These are phyloP conservation scores for Platichthys flesus DNA, from an alignment of 2,113 vertebrate genomes.

Conservation along the genomic window DNA sequence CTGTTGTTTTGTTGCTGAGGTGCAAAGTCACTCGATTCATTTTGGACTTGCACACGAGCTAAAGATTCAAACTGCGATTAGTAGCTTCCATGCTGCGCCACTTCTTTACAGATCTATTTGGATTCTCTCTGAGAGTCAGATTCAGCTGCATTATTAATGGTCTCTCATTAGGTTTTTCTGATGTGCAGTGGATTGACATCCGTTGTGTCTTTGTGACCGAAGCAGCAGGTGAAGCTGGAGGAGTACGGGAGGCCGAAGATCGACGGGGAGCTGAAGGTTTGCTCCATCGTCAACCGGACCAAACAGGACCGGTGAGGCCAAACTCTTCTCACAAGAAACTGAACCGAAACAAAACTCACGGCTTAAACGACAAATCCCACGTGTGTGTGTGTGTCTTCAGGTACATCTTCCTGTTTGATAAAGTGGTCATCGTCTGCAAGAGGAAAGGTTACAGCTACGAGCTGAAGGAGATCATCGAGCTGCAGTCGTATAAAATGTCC, in stretches of 20 bases:
- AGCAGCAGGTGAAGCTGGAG: constrained; percentile 94
- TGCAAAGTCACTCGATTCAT: not conserved
- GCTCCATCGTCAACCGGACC: constrained; percentile 93
- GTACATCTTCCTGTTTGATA: constrained; percentile 98
- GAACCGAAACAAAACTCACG: not conserved
- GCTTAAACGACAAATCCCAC: not conserved
- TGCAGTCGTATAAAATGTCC: constrained; percentile 94
- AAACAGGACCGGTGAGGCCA: constrained; percentile 93
- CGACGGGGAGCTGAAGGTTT: constrained; percentile 95
- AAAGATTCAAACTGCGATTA: no score
- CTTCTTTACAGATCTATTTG: not conserved
- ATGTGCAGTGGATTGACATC: constrained; percentile 22
- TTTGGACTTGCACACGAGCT: not conserved
- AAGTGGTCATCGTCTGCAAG: constrained; percentile 98
- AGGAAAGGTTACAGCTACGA: constrained; percentile 95
- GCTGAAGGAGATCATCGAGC: constrained; percentile 96
- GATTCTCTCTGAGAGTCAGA: constrained; percentile 4
- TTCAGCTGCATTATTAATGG: constrained; percentile 1
- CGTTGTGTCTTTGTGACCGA: constrained; percentile 41
- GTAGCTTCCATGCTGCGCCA: not conserved
- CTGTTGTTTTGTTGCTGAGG: not conserved
- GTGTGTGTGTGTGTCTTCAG: constrained; percentile 73
- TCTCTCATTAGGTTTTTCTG: not conserved
- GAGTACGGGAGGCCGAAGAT: constrained; percentile 97
- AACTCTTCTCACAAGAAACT: not conserved